Conservation (phyloP, 2,113 vertebrate species). For the Microtus ochrogaster region DNA sequence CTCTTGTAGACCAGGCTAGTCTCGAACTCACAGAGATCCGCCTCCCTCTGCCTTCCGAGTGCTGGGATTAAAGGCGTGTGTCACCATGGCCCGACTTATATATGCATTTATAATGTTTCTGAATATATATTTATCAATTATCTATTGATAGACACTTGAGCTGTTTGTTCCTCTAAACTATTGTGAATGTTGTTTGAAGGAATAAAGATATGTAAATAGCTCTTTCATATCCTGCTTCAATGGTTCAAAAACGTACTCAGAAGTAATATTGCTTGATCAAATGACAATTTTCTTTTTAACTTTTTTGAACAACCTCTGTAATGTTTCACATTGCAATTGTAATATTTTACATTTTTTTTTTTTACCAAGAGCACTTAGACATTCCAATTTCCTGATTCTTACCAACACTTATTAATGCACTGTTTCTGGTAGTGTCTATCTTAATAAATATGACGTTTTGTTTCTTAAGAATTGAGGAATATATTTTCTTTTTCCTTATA, state of each 20-base stretch:
- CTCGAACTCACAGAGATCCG: no score
- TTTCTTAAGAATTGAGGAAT: neutral
- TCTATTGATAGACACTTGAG: neutral
- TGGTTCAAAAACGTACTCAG: neutral
- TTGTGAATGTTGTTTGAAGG: neutral
- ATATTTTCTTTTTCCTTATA: neutral
- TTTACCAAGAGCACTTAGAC: rapidly evolving
- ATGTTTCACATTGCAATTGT: neutral
- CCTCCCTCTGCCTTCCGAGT: no score
- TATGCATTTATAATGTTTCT: neutral
- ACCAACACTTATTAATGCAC: neutral
- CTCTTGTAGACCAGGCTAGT: no score
- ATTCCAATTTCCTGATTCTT: neutral
- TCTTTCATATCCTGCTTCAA: neutral
- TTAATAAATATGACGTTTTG: neutral
- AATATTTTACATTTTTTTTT: neutral
- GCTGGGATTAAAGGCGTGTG: no score
- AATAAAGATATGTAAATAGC: neutral
- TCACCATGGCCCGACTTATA: no score
- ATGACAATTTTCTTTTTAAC: neutral
- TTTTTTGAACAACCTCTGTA: neutral
- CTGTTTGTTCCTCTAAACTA: neutral
- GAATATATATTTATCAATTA: neutral
- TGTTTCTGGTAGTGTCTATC: neutral
- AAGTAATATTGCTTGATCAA: neutral